These are phyloP conservation scores for Rhabdomys dilectus DNA, from an alignment of 2,113 vertebrate species.

Conservation along the genomic window DNA sequence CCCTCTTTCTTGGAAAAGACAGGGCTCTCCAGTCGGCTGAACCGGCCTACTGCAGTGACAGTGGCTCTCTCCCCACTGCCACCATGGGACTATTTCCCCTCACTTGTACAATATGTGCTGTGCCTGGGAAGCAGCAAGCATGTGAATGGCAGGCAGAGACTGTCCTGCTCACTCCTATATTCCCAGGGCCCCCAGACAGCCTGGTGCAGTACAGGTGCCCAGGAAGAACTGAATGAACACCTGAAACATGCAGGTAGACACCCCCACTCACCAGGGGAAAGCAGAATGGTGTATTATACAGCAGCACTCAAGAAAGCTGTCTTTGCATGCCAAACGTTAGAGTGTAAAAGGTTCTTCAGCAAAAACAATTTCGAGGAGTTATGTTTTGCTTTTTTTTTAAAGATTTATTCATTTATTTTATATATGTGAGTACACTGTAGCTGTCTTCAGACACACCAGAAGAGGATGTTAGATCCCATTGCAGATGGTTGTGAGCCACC, in stretches of 20 bases:
- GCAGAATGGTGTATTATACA: not conserved
- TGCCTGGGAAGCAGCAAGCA: not conserved
- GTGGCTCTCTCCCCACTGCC: not conserved
- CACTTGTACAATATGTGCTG: not conserved
- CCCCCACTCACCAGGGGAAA: not conserved
- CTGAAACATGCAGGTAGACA: not conserved
- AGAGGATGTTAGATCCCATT: no score
- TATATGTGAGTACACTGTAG: no score
- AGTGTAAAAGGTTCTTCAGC: not conserved
- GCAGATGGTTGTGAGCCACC: no score
- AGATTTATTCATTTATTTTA: no score
- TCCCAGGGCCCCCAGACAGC: not conserved
- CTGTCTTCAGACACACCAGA: no score
- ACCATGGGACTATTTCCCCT: not conserved
- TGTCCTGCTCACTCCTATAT: not conserved
- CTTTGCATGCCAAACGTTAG: not conserved
- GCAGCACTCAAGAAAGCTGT: not conserved
- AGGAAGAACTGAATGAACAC: not conserved
- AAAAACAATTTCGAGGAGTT: slow-evolving; percentile 10
- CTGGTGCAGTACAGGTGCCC: not conserved
- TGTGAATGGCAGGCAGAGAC: not conserved
- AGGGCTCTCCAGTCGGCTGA: not conserved
- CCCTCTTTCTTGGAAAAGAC: not conserved
- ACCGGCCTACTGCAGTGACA: not conserved
- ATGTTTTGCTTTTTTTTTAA: not conserved